phyloP scores from a whole-genome alignment of 2,797 vertebrate species.

The Melanotaenia maccullochi region DNA sequence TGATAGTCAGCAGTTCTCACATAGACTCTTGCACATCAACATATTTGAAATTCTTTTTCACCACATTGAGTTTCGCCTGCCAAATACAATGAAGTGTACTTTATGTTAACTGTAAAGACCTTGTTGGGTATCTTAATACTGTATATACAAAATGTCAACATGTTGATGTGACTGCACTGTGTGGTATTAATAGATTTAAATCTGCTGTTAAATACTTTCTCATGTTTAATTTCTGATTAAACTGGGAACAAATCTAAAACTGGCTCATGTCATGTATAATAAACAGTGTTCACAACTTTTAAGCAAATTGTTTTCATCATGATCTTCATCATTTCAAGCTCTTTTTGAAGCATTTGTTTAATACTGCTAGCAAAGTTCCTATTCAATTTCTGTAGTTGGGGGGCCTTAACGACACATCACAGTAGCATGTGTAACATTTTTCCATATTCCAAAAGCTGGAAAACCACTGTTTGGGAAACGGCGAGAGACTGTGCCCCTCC shows the following conservation, averaged over 20 bases:
- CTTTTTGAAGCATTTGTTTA: neutral
- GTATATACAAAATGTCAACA: slow-evolving; percentile 31
- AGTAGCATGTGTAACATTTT: too few relatives aligned
- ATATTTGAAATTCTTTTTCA: slow-evolving; percentile 25
- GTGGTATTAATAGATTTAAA: slow-evolving; percentile 48
- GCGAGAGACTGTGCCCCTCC: too few relatives aligned
- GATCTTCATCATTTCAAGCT: neutral
- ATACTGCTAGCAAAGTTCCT: too few relatives aligned
- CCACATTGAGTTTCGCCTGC: slow-evolving; percentile 64
- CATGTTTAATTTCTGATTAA: slow-evolving; percentile 71
- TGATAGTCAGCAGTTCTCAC: neutral
- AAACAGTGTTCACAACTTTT: too few relatives aligned
- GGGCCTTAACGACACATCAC: too few relatives aligned
- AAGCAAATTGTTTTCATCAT: neutral
- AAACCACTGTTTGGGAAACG: too few relatives aligned
- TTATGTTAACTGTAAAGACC: slow-evolving; percentile 45
- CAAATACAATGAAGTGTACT: slow-evolving; percentile 47
- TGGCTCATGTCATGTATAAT: neutral
- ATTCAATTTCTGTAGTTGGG: too few relatives aligned
- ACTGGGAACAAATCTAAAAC: slow-evolving; percentile 33
- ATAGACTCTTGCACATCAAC: neutral
- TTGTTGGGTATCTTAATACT: slow-evolving; percentile 27
- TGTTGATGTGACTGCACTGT: slow-evolving; percentile 48
- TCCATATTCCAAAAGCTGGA: too few relatives aligned
- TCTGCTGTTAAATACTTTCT: slow-evolving; percentile 38